Evolutionary conservation across 1,140 invertebrate species (phyloP).

Genomic region (Platorchestia sp.): DNA sequence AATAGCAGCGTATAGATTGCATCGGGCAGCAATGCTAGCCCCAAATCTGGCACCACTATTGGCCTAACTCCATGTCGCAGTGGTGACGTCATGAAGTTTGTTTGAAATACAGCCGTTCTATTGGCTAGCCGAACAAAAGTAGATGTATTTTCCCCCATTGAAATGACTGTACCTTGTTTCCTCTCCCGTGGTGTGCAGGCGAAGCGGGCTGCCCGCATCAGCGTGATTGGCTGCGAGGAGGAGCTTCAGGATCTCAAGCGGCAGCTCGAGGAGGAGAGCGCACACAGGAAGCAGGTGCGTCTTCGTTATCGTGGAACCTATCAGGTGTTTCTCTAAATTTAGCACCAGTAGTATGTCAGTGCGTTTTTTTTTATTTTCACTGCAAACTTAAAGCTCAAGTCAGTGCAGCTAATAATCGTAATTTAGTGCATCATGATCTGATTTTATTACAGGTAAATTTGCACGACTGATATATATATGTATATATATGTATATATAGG

Average conservation of each 20-base stretch:
- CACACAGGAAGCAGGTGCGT: conserved; percentile 63
- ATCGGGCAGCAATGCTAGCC: no score
- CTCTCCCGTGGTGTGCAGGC: conserved; percentile 50
- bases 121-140: no score
- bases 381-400: no score
- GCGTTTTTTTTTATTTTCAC: no score
- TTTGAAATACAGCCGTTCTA: no score
- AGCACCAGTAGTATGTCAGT: not conserved
- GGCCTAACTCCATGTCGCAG: no score
- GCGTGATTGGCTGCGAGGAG: conserved; percentile 67
- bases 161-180: not conserved
- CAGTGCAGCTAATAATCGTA: no score
- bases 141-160: no score
- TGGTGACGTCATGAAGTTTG: no score
- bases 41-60: no score
- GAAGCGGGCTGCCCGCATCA: conserved; percentile 65
- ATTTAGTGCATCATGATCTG: no score
- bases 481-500: not conserved
- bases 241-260: conserved; percentile 65
- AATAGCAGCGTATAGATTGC: no score
- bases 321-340: not conserved
- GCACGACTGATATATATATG: not conserved
- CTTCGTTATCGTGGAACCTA: not conserved
- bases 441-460: not conserved
- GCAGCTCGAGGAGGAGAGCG: conserved; percentile 65